These are phyloP conservation scores for Gulo gulo DNA, from an alignment of 2,113 vertebrate genomes.

Conservation along the genomic window DNA sequence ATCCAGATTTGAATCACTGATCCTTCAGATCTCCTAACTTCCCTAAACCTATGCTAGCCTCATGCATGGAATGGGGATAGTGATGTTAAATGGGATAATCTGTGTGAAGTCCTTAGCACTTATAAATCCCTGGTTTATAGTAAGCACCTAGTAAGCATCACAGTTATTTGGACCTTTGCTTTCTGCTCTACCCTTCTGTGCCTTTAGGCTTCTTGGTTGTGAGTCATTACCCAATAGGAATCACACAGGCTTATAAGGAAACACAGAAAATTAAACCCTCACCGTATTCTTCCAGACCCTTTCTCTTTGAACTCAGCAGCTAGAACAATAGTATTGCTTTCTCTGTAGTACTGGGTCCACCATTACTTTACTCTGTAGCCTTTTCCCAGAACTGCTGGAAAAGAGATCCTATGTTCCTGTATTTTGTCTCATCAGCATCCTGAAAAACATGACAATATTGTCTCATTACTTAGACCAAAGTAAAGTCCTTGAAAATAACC, in stretches of 20 bases:
- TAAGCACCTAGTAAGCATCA: neutral
- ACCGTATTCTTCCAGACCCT: neutral
- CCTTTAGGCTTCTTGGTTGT: neutral
- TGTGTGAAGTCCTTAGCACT: neutral
- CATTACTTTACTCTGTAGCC: neutral
- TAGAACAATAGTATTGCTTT: neutral
- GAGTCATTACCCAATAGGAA: neutral
- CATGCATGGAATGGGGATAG: neutral
- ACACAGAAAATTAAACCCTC: neutral
- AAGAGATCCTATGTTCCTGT: neutral
- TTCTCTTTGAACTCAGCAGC: neutral
- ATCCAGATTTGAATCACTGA: neutral
- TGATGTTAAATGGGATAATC: neutral
- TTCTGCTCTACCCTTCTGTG: neutral
- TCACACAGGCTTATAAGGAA: neutral
- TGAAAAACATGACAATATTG: neutral
- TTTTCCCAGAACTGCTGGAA: neutral
- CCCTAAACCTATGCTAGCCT: neutral
- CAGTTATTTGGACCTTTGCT: neutral
- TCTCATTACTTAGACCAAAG: neutral
- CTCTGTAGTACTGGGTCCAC: neutral
- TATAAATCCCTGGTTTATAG: neutral
- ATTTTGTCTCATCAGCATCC: neutral
- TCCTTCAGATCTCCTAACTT: conserved; percentile 17
- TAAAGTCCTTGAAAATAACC: conserved; percentile 22